phyloP scores from a whole-genome alignment of 2,113 vertebrate species.

The Peromyscus maniculatus region DNA sequence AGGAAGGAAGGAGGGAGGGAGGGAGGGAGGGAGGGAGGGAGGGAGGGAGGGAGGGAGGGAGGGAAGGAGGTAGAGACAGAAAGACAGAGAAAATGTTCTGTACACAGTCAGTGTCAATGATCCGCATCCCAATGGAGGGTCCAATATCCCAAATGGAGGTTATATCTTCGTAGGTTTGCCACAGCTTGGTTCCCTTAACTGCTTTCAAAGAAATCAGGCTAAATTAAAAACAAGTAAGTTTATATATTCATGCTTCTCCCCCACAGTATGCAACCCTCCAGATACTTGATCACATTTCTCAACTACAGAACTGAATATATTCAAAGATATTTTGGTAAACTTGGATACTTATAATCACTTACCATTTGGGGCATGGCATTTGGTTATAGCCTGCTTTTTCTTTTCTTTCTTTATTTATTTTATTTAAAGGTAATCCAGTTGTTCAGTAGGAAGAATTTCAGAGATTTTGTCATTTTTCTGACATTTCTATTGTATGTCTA shows the following conservation, averaged over 20 bases:
- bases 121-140: neutral
- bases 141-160: neutral
- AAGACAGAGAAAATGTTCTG: neutral
- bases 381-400: neutral
- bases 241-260: neutral
- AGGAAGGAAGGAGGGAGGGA: no score
- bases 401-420: neutral
- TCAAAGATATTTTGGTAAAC: neutral
- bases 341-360: neutral
- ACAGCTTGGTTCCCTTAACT: neutral
- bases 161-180: neutral
- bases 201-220: constrained; percentile 13
- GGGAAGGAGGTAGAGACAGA: neutral
- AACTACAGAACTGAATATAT: constrained; percentile 25
- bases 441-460: constrained; percentile 25
- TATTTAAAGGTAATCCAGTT: neutral
- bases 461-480: neutral
- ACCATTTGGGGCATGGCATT: neutral
- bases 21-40: no score
- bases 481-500: neutral
- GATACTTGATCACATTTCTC: constrained; percentile 39
- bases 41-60: no score
- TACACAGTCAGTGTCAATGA: neutral
- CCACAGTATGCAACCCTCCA: neutral
- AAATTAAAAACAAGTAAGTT: constrained; percentile 5